Conservation (phyloP, 2,113 vertebrate genomes). For the Pteronura brasiliensis region DNA sequence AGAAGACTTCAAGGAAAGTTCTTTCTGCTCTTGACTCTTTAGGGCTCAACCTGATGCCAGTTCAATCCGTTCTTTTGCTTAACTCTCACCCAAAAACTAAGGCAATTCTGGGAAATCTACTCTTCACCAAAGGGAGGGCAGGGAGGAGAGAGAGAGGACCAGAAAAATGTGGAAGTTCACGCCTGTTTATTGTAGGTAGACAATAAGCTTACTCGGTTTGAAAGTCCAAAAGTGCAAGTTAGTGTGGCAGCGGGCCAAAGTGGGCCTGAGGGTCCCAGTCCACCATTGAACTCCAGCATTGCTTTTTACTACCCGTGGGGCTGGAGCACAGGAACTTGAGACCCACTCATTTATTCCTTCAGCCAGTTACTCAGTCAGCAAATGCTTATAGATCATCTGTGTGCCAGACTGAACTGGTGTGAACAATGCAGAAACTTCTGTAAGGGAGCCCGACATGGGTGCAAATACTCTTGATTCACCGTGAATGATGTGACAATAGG, state of each 20-base stretch:
- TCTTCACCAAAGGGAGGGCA: neutral
- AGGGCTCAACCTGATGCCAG: neutral
- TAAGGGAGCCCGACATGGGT: neutral
- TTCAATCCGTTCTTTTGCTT: neutral
- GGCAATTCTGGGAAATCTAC: neutral
- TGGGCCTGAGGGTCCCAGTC: neutral
- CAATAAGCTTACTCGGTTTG: neutral
- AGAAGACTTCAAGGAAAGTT: neutral
- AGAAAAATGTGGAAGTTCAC: neutral
- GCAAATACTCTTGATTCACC: neutral
- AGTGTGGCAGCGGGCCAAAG: neutral
- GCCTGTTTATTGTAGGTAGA: neutral
- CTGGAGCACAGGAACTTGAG: neutral
- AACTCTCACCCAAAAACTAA: neutral
- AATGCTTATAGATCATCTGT: neutral
- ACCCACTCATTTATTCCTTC: neutral
- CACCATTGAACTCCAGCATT: neutral
- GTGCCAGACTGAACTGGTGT: neutral
- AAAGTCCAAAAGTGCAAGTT: neutral
- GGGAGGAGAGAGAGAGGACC: neutral
- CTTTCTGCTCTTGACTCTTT: neutral
- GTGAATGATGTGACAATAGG: neutral
- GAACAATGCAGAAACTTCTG: neutral
- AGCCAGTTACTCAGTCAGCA: neutral
- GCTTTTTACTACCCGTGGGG: neutral